phyloP scores from a whole-genome alignment of 2,113 vertebrate genomes.

The Fregetta grallaria region DNA sequence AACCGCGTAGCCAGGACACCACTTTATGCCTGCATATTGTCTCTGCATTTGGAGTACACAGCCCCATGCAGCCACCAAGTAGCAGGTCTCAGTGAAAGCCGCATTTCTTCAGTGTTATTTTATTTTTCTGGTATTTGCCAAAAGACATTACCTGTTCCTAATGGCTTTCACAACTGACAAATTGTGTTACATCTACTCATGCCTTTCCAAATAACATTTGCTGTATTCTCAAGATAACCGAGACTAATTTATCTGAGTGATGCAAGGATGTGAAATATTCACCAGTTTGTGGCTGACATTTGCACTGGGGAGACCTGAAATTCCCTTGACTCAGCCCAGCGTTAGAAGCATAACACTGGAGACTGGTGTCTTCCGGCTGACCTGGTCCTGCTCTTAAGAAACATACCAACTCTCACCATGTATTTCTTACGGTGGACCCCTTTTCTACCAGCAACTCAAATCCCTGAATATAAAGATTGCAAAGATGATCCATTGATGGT shows the following conservation, averaged over 20 bases:
- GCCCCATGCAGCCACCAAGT: not conserved
- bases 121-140: not conserved
- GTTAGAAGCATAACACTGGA: not conserved
- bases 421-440: not conserved
- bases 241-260: not conserved
- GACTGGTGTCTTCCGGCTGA: not conserved
- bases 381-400: not conserved
- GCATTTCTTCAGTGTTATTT: not conserved
- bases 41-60: not conserved
- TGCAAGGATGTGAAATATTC: slow-evolving; percentile 40
- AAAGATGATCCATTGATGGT: not conserved
- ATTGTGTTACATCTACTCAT: not conserved
- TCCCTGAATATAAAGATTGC: not conserved
- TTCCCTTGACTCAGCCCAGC: not conserved
- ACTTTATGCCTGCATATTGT: not conserved
- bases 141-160: not conserved
- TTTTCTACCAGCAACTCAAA: not conserved
- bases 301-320: not conserved
- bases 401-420: fast-evolving
- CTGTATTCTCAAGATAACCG: not conserved
- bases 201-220: not conserved
- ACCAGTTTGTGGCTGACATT: not conserved
- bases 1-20: not conserved
- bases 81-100: not conserved
- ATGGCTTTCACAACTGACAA: not conserved